These are phyloP conservation scores for Brachymystax lenok DNA, from an alignment of 2,797 vertebrate genomes.

Conservation along the genomic window DNA sequence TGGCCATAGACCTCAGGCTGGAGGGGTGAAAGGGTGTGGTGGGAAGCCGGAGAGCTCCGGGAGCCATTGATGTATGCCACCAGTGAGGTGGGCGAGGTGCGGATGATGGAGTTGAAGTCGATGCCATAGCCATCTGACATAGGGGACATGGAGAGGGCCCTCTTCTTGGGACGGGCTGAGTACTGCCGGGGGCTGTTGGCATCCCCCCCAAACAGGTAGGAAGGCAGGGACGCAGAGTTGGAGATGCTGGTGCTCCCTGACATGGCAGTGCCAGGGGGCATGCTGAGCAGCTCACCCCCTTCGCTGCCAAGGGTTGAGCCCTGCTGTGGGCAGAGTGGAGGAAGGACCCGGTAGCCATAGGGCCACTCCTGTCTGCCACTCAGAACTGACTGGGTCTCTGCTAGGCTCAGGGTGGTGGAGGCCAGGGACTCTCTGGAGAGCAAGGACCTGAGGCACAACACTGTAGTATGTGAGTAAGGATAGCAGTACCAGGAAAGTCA, in stretches of 20 bases:
- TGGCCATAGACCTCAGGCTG: conserved; percentile 92
- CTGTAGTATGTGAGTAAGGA: conserved; percentile 5
- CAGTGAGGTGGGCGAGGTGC: conserved; percentile 92
- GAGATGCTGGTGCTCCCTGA: conserved; percentile 78
- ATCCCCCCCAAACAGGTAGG: conserved; percentile 84
- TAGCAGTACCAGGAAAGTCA: conserved; percentile 7
- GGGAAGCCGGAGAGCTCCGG: conserved; percentile 79
- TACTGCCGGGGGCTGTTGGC: conserved; percentile 74
- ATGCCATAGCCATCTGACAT: conserved; percentile 89
- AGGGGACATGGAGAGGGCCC: conserved; percentile 86
- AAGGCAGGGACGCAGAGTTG: conserved; percentile 81
- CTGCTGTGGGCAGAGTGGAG: conserved; percentile 74
- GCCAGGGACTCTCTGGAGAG: conserved; percentile 85
- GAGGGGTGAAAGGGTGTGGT: conserved; percentile 77
- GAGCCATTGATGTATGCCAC: conserved; percentile 93
- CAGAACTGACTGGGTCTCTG: conserved; percentile 85
- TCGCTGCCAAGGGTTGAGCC: conserved; percentile 65
- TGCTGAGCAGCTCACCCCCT: conserved; percentile 71
- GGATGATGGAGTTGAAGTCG: conserved; percentile 92
- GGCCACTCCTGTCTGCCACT: conserved; percentile 88
- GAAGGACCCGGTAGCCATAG: conserved; percentile 81
- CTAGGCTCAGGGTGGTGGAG: conserved; percentile 84
- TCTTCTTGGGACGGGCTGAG: conserved; percentile 82
- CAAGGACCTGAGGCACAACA: conserved; percentile 80
- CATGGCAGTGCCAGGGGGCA: conserved; percentile 75